These are phyloP conservation scores for Pungitius pungitius DNA, from an alignment of 2,113 vertebrate species.

Conservation along the genomic window DNA sequence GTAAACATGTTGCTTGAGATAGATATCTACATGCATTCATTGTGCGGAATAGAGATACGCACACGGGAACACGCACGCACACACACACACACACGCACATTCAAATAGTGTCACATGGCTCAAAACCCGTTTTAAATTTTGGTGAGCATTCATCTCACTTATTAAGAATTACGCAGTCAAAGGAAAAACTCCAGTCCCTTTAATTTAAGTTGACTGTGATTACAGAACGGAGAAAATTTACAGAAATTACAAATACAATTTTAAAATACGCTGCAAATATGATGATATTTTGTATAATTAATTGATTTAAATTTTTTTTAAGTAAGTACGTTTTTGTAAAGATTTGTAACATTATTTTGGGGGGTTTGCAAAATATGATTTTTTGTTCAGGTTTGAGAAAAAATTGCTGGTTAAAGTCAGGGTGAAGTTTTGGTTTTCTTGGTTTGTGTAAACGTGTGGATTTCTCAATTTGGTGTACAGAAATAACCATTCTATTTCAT, in stretches of 20 bases:
- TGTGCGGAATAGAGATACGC: conserved; percentile 13
- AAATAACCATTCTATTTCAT: background rate
- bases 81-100: conserved; percentile 26
- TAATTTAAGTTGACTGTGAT: background rate
- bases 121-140: background rate
- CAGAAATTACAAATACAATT: background rate
- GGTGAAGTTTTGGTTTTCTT: background rate
- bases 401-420: background rate
- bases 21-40: conserved; percentile 47
- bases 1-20: conserved; percentile 60
- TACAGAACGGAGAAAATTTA: background rate
- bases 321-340: background rate
- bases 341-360: background rate
- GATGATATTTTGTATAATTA: too few species aligned
- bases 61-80: conserved; percentile 30
- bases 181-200: background rate
- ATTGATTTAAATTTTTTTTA: background rate
- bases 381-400: background rate
- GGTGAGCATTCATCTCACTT: background rate
- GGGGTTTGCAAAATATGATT: background rate
- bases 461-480: background rate
- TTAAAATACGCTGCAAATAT: background rate
- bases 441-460: background rate
- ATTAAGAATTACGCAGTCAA: background rate
- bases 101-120: background rate